phyloP scores from a whole-genome alignment of 2,888 invertebrate genomes.

The Conistra vaccinii region DNA sequence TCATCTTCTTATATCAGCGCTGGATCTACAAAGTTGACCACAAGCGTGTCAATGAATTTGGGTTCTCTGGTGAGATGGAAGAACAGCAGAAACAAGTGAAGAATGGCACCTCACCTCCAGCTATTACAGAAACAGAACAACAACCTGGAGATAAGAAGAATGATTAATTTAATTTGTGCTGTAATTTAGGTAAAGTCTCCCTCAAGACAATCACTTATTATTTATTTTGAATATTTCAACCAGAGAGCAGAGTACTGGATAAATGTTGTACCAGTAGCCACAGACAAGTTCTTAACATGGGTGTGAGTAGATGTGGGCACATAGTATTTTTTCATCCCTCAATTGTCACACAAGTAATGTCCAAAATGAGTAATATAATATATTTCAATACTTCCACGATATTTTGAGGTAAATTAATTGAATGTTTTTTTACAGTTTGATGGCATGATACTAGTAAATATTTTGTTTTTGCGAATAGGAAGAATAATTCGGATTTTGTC shows the following conservation, averaged over 20 bases:
- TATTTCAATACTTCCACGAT: slow-evolving; percentile 4
- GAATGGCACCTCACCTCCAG: slow-evolving; percentile 74
- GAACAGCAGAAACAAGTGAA: slow-evolving; percentile 86
- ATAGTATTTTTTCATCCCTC: not conserved
- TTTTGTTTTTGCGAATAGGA: slow-evolving; percentile 33
- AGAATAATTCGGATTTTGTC: slow-evolving; percentile 20
- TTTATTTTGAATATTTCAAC: slow-evolving; percentile 40
- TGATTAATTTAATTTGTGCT: slow-evolving; percentile 76
- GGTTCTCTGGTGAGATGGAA: slow-evolving; percentile 98
- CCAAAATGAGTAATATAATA: slow-evolving; percentile 33
- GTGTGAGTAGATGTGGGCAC: slow-evolving; percentile 5
- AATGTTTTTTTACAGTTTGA: slow-evolving; percentile 7
- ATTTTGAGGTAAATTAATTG: slow-evolving; percentile 27
- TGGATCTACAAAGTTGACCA: slow-evolving; percentile 99
- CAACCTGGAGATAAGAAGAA: slow-evolving; percentile 84
- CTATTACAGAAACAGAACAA: slow-evolving; percentile 80
- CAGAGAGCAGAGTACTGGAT: slow-evolving; percentile 4
- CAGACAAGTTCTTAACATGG: slow-evolving; percentile 1
- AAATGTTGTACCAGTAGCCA: not conserved
- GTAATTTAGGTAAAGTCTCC: slow-evolving; percentile 49
- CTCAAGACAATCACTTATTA: slow-evolving; percentile 42
- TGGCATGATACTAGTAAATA: slow-evolving; percentile 28
- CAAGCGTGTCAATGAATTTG: slow-evolving; percentile 98
- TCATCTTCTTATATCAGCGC: slow-evolving; percentile 99
- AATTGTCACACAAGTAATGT: not conserved